Evolutionary conservation across 2,113 vertebrate genomes (phyloP), one percentile per base, ranked within the genome.

Genomic region (Hemiprocne comata): DNA sequence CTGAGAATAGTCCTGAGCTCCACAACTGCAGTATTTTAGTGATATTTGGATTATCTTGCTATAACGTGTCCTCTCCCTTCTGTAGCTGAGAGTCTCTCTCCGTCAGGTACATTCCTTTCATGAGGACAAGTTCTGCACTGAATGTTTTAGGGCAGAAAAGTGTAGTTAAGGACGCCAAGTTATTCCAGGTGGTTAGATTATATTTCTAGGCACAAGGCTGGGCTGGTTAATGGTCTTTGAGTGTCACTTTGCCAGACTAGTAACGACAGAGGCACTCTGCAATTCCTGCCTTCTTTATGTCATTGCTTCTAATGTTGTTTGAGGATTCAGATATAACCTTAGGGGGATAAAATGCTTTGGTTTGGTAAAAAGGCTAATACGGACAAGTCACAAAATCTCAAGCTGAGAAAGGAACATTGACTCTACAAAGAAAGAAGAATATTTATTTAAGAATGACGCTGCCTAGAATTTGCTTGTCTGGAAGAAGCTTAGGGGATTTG

Each of bases 131-230:
- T 58, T 87, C 61, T 85, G 66, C 24, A 14, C 50, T 7, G 26
- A 82, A 28, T 0, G 0, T 75, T 69, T 57, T 14, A 13, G 69
- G 57, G 72, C 36, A 70, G 54, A 48, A 44, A 33, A 40, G 21
- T 4, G 11, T 17, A 40, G 53, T 3, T 65, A 44, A 65, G 70
- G 73, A 23, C 85, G 89, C 89, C 89, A 94, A 14, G 50, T 82
- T 34, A 16, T 92, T 79, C 70, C 94, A 96, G 84, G 80, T 91
- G 91, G 25, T 70, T 89, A 23, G 54, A 54, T 70, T 67, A 8
- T 71, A 28, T 94, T 95, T 97, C 93, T 82, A 72, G 84, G 77
- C 77, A 46, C 65, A 79, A 78, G 82, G 62, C 87, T 89, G 84
- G 74, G 60, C 84, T 92, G 72, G 89, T 60, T 89, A 44, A 62